Base-by-base conservation (phyloP, 2,888 invertebrate species). In the Tryphoninae sp. region DNA sequence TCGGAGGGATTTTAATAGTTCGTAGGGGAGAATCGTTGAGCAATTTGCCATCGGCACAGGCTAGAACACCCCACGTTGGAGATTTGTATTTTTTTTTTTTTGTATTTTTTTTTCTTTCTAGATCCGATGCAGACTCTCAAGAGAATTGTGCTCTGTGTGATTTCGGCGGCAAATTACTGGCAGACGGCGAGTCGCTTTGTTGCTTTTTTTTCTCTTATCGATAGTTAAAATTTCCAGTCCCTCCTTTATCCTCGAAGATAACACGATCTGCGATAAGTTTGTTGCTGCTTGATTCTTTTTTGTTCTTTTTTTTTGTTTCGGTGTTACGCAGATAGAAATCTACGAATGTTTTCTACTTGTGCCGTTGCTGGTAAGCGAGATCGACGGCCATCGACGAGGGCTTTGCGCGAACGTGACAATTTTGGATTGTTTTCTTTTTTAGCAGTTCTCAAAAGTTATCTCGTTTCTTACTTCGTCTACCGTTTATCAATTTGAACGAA, bases 1-100 rank as follows among this genome's bases (percentile, higher is more conserved):
- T 83, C 79, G 74, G 76, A 80, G 78, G 75, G 71, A 80, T 82
- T 64, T 68, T 53, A 22, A 74, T 45, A 74, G 45, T 40, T 73
- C 62, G 58, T 59, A 65, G 73, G 69, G 76, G 73, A 74, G 59
- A 79, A 73, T 68, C 53, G 45, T 76, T 77, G 73, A 77, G 73
- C 73, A 55, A 73, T 77, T 58, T 77, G 64, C 77, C 69, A 69
- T 69, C 69, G 64, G 65, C 69, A 51, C 64, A 65, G 55, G 58
- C 62, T 42, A 61, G 23, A 53, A 19, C 40, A 51, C 33, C 53
- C 23, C 22, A 19, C 51, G 49, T 62, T 33, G 45, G 51, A 53
- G 19, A 51, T 62, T 49, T 2, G 45, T 8, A 13, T 59, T 8
- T 23, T 49, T 59, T 73, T 73, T 62, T 19, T 42, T 42, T 16